Evolutionary conservation across 2,113 vertebrate species (phyloP).

Genomic region (Eulacestoma nigropectus): DNA sequence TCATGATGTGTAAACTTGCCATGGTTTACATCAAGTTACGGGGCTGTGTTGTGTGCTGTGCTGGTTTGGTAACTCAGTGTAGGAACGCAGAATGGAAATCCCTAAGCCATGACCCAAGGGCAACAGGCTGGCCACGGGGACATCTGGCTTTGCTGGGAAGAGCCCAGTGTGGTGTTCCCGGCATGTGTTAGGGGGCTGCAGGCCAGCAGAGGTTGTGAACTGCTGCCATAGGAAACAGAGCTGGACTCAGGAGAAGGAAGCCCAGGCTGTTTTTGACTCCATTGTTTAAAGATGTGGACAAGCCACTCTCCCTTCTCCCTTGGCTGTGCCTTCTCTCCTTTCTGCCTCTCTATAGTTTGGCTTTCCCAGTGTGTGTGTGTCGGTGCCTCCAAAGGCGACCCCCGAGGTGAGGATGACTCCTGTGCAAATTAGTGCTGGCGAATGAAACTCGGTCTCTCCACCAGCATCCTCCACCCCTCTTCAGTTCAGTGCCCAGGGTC

Average conservation of each 20-base stretch:
- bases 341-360: not conserved
- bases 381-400: accelerated
- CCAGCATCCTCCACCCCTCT: not conserved
- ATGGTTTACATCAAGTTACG: not conserved
- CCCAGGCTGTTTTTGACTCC: not conserved
- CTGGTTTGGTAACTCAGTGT: accelerated
- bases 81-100: not conserved
- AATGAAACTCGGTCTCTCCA: accelerated
- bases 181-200: accelerated
- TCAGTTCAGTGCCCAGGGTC: accelerated
- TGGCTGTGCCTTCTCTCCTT: not conserved
- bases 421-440: not conserved
- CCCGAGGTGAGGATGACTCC: accelerated
- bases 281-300: accelerated
- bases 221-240: not conserved
- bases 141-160: not conserved
- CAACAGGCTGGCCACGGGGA: accelerated
- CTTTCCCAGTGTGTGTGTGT: not conserved
- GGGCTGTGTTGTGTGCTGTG: not conserved
- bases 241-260: not conserved
- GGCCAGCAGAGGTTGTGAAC: not conserved
- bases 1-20: not conserved
- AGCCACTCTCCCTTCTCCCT: not conserved
- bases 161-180: accelerated
- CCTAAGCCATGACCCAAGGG: not conserved